Base-by-base conservation (phyloP, 2,888 invertebrate genomes). In the Ennomos fuscantarius region DNA sequence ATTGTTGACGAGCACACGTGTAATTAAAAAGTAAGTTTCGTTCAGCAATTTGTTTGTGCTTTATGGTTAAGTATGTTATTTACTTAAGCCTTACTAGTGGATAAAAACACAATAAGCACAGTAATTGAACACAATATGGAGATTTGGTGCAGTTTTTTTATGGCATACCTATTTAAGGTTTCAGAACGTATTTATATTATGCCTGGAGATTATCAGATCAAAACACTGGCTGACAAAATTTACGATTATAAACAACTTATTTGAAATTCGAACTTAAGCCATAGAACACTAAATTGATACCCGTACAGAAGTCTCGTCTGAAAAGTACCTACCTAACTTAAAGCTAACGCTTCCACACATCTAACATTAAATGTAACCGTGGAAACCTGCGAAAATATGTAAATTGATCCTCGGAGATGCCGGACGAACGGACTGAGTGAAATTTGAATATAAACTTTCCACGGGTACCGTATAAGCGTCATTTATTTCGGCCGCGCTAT, bases 391-490 rank as follows among this genome's bases (percentile, higher is more conserved):
- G 88, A 89, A 89, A 88, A 90, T 91, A 92, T 92, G 91, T 87
- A 92, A 91, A 92, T 92, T 88, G 91, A 89, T 89, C 90, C 91
- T 89, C 80, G 76, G 91, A 92, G 91, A 89, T 88, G 87, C 78
- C 84, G 89, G 89, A 86, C 88, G 81, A 84, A 76, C 86, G 82
- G 87, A 83, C 87, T 82, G 83, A 81, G 79, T 82, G 79, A 86
- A 89, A 91, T 92, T 91, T 91, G 89, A 92, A 92, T 91, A 89
- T 89, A 91, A 91, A 91, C 89, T 90, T 90, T 51, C 50, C 80
- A 74, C 78, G 76, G 76, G 78, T 69, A 78, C 80, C 84, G 83
- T 89, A 86, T 87, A 89, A 86, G 89, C 87, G 86, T 81, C 91
- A 91, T 90, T 91, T 90, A 89, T 89, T 92, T 86, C 78, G 83